A percentile compares a stretch with the other conserved stretches of the same genome.
Conservation (phyloP, 2,888 invertebrate genomes). For the Hofmannophila pseudospretella region DNA sequence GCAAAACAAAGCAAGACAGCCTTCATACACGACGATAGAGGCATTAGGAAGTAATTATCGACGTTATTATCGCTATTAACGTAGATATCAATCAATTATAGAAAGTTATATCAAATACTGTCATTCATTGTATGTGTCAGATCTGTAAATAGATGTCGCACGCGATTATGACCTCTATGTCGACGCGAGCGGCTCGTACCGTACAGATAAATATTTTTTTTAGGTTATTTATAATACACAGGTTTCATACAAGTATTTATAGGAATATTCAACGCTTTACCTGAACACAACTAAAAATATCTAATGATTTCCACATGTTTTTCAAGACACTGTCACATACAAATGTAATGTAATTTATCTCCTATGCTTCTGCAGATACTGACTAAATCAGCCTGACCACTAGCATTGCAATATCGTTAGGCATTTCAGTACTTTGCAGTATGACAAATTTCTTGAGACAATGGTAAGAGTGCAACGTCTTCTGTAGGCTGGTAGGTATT, state of each 20-base stretch:
- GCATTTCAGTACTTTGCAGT: too few species aligned
- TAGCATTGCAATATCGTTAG: too few species aligned
- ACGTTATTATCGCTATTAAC: background rate
- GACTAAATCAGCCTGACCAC: background rate
- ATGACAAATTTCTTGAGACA: too few species aligned
- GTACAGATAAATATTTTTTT: background rate
- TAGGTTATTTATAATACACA: constrained; percentile 2
- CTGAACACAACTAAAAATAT: background rate
- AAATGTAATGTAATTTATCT: background rate
- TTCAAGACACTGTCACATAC: background rate
- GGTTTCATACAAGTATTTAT: background rate
- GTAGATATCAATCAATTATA: background rate
- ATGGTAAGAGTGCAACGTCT: too few species aligned
- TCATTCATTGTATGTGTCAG: constrained; percentile 4
- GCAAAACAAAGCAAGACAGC: constrained; percentile 1
- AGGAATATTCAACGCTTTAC: background rate
- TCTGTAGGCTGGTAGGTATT: too few species aligned
- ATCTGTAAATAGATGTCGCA: constrained; percentile 3
- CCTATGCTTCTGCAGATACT: background rate
- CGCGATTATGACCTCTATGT: constrained; percentile 1
- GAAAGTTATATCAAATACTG: background rate
- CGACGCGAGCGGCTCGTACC: background rate
- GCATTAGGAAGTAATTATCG: background rate
- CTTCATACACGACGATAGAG: background rate
- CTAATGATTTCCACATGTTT: background rate